Percentiles rank a stretch among this genome's conserved stretches.
Evolutionary conservation across 2,797 vertebrate genomes (phyloP).

Genomic region (Potorous gilbertii): DNA sequence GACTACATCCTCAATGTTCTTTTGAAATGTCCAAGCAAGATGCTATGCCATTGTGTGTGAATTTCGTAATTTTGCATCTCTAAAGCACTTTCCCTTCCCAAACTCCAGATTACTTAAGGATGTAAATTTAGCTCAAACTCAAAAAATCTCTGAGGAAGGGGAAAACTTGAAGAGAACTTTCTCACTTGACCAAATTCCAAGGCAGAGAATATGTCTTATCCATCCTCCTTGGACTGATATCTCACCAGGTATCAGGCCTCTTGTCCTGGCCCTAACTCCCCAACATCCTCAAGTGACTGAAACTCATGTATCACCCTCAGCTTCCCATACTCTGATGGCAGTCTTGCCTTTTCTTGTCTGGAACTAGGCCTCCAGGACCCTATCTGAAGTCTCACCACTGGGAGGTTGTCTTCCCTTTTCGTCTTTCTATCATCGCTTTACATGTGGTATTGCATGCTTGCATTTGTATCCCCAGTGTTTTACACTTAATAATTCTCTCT

Average conservation of each 20-base stretch:
- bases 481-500: neutral
- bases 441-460: neutral
- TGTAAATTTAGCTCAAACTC: neutral
- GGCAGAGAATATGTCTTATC: neutral
- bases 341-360: neutral
- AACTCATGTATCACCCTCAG: neutral
- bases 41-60: neutral
- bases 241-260: neutral
- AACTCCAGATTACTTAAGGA: neutral
- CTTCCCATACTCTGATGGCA: neutral
- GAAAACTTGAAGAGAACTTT: neutral
- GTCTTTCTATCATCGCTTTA: neutral
- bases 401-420: neutral
- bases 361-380: neutral
- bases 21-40: neutral
- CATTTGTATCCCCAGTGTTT: neutral
- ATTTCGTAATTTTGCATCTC: neutral
- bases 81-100: neutral
- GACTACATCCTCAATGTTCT: neutral
- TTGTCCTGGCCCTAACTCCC: neutral
- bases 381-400: neutral
- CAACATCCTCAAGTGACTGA: neutral
- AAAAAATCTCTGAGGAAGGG: neutral
- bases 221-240: neutral
- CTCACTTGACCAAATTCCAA: neutral